phyloP scores from a whole-genome alignment of 2,113 vertebrate species.

The Cephalopholis sonnerati region DNA sequence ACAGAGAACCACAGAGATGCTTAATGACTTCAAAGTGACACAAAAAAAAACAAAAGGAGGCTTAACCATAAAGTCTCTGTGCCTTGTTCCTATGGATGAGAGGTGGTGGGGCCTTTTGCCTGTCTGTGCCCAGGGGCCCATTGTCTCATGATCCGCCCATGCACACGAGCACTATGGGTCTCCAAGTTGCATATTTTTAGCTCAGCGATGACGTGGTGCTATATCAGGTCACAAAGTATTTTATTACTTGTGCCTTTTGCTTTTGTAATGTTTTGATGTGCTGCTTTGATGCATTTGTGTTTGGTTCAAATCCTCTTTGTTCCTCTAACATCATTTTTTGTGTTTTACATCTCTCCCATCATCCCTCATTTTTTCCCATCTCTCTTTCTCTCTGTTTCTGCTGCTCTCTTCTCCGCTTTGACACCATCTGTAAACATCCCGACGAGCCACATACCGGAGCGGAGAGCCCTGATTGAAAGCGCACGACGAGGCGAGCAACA shows the following conservation, averaged over 20 bases:
- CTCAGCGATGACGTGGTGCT: not conserved
- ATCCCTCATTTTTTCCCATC: not conserved
- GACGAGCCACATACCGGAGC: conserved; percentile 35
- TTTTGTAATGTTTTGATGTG: conserved; percentile 16
- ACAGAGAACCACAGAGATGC: too few species aligned
- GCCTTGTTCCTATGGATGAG: too few species aligned
- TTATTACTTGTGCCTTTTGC: not conserved
- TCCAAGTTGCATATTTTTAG: conserved; percentile 11
- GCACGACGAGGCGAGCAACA: conserved; percentile 42
- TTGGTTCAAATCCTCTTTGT: conserved; percentile 55
- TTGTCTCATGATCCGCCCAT: too few species aligned
- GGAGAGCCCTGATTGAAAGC: conserved; percentile 54
- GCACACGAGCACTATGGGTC: not conserved
- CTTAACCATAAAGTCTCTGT: too few species aligned
- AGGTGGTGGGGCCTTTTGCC: too few species aligned
- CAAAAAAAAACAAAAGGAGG: too few species aligned
- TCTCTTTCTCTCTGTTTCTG: not conserved
- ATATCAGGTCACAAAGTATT: conserved; percentile 4
- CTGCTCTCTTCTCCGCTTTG: conserved; percentile 11
- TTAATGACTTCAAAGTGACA: too few species aligned
- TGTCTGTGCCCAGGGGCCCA: too few species aligned
- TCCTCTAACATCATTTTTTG: conserved; percentile 20
- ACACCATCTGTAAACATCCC: conserved; percentile 59
- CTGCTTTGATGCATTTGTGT: conserved; percentile 32
- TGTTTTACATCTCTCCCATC: conserved; percentile 46